Evolutionary conservation across 2,888 invertebrate species (phyloP).

Genomic region (Arge pagana): DNA sequence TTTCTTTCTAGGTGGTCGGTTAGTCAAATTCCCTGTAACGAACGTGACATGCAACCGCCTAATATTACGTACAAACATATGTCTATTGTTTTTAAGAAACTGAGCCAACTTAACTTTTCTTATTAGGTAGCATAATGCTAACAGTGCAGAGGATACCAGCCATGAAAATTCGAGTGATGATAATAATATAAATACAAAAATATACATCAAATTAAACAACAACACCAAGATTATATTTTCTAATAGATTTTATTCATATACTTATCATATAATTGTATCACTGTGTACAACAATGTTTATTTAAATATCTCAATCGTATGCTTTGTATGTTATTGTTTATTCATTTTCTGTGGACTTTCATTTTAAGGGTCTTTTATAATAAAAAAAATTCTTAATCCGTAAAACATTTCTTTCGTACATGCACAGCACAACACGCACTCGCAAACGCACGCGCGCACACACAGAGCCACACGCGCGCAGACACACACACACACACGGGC

Average conservation of each 20-base stretch:
- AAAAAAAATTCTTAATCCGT: conserved; percentile 55
- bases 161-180: conserved; percentile 33
- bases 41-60: conserved; percentile 47
- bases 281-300: conserved; percentile 59
- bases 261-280: conserved; percentile 59
- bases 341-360: conserved; percentile 50
- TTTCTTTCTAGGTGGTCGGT: conserved; percentile 63
- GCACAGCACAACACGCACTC: neutral
- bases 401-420: conserved; percentile 45
- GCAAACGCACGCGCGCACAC: conserved; percentile 19
- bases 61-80: conserved; percentile 38
- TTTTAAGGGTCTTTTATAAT: conserved; percentile 41
- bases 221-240: conserved; percentile 51
- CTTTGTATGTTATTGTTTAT: conserved; percentile 26
- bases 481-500: conserved; percentile 35
- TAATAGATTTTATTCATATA: conserved; percentile 59
- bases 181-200: conserved; percentile 6
- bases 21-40: conserved; percentile 52
- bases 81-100: too few species aligned
- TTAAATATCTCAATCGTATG: conserved; percentile 56
- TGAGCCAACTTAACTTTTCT: too few species aligned
- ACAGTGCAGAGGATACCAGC: conserved; percentile 52
- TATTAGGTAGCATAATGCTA: conserved; percentile 47
- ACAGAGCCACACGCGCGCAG: conserved; percentile 36
- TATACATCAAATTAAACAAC: conserved; percentile 39